Conservation (phyloP, 2,888 invertebrate species). For the Tenodera sinensis region DNA sequence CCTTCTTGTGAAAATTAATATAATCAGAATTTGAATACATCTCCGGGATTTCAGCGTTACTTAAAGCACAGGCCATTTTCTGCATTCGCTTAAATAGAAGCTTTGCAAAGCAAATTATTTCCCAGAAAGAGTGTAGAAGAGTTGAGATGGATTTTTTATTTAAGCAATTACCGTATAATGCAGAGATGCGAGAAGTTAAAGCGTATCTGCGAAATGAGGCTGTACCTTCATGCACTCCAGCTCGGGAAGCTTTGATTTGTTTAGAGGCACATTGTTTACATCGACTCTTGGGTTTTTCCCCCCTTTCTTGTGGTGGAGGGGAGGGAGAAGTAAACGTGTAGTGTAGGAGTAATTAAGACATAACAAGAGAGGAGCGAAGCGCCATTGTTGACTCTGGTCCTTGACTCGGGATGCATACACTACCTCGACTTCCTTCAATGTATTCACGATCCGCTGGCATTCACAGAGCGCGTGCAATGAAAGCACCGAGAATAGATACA, state of each 20-base stretch:
- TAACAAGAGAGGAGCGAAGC: not conserved
- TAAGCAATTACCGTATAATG: too few species aligned
- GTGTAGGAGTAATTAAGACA: not conserved
- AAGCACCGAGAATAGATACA: not conserved
- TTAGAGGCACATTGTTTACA: not conserved
- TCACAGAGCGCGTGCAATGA: not conserved
- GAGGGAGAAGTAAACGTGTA: not conserved
- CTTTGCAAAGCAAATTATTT: too few species aligned
- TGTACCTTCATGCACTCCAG: not conserved
- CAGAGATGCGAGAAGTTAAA: not conserved
- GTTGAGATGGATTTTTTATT: too few species aligned
- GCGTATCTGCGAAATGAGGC: not conserved
- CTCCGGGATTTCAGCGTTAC: too few species aligned
- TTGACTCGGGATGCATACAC: not conserved
- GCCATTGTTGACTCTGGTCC: not conserved
- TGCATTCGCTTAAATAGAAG: too few species aligned
- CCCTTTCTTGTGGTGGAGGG: not conserved
- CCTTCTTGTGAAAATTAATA: too few species aligned
- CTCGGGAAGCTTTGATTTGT: not conserved
- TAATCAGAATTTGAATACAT: too few species aligned
- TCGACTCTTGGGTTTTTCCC: not conserved
- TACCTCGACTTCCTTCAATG: not conserved
- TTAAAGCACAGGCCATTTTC: too few species aligned
- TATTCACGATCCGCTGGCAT: not conserved
- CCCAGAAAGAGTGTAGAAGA: too few species aligned